Evolutionary conservation across 1,140 invertebrate species (phyloP), one percentile per base, ranked within the genome.

Genomic region (Zaprionus ornatus): DNA sequence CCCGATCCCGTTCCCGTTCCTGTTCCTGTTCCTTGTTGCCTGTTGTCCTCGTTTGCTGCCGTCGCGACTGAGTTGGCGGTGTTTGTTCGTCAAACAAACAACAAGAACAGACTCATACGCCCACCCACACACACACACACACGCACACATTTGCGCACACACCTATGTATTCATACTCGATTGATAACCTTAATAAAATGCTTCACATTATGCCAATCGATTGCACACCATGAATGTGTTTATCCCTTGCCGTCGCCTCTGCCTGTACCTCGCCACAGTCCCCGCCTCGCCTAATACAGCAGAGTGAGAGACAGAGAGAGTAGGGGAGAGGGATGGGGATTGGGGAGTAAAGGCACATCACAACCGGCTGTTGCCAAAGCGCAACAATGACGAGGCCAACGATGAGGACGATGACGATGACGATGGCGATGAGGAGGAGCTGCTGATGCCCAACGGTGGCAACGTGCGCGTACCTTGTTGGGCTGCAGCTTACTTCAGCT

Each of bases 171-270:
- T 90, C 86, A 90, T 90, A 90, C 68, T 68, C 85, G 85, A 90
- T 90, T 90, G 85, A 90, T 90, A 90, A 90, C 85, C 85, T 90
- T 90, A 90, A 90, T 90, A 90, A 90, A 90, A 90, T 90, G 85
- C 85, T 81, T 90, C 85, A 83, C 85, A 90, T 90, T 90, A 90
- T 90, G 85, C 85, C 85, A 90, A 90, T 90, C 85, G 85, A 90
- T 90, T 90, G 85, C 85, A 90, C 85, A 90, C 85, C 85, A 90
- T 90, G 85, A 90, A 90, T 90, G 85, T 90, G 85, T 90, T 90
- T 90, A 90, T 90, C 85, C 85, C 82, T 86, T 86, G 77, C 71
- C 82, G 52, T 63, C 64, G 70, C 71, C 84, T 77, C 75, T 85
- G 76, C 71, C 83, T 66, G 57, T 68, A 68, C 69, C 73, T 50